A percentile compares a stretch with the other conserved stretches of the same genome.
phyloP scores from a whole-genome alignment of 2,797 vertebrate species.

The Cirrhinus mrigala region DNA sequence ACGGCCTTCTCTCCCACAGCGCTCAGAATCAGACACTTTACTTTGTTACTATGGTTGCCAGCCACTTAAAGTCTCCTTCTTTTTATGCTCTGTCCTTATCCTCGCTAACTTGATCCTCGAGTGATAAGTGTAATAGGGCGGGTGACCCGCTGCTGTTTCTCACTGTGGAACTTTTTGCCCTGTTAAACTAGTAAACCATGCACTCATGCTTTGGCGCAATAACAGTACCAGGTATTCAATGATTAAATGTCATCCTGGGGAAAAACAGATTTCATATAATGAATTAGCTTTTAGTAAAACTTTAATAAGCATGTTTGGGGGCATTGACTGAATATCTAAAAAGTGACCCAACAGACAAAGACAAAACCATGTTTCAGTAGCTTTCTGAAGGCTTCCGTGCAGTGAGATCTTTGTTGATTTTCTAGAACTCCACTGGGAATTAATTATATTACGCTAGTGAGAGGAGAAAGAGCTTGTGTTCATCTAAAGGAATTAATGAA shows the following conservation, averaged over 20 bases:
- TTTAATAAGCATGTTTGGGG: conserved; percentile 12
- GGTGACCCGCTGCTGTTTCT: conserved; percentile 26
- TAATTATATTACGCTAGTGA: neutral
- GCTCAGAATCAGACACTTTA: conserved; percentile 62
- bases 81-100: conserved; percentile 50
- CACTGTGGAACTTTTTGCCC: conserved; percentile 15
- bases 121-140: conserved; percentile 41
- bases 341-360: neutral
- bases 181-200: conserved; percentile 44
- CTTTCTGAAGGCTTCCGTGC: too few species aligned
- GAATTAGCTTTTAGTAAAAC: conserved; percentile 11
- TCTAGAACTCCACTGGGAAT: neutral
- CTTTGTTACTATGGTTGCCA: conserved; percentile 67
- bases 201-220: conserved; percentile 15
- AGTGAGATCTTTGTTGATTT: neutral
- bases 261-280: conserved; percentile 34
- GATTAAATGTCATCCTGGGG: neutral
- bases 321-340: neutral
- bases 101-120: conserved; percentile 36
- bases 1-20: conserved; percentile 50
- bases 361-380: too few species aligned
- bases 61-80: conserved; percentile 60
- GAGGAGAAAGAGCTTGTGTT: neutral
- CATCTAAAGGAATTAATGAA: neutral
- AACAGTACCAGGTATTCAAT: conserved; percentile 14